Evolutionary conservation across 2,888 invertebrate genomes (phyloP).

Genomic region (Pandemis heparana): DNA sequence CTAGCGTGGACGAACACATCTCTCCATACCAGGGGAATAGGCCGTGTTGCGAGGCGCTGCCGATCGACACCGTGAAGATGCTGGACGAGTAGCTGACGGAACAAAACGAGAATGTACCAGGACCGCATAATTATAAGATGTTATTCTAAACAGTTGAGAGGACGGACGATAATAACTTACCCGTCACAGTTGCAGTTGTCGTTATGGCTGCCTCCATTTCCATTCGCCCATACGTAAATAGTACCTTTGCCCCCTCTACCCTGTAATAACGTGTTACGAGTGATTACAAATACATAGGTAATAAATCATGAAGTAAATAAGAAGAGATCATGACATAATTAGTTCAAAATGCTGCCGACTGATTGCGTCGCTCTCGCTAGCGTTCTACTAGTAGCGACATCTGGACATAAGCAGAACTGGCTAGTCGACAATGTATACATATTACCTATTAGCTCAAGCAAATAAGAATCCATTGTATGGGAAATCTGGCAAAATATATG

Average conservation of each 20-base stretch:
- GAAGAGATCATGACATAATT: no score
- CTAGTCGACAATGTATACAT: no score
- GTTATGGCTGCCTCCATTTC: conserved; percentile 93
- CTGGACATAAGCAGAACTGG: no score
- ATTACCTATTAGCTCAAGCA: no score
- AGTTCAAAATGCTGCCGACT: no score
- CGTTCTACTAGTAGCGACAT: no score
- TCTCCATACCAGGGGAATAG: conserved; percentile 97
- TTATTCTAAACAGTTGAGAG: not conserved
- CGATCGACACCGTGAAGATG: conserved; percentile 95
- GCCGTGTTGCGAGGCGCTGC: conserved; percentile 93
- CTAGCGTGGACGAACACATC: conserved; percentile 94
- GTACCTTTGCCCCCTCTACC: conserved; percentile 93
- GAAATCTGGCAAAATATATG: no score
- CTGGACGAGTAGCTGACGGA: conserved; percentile 86
- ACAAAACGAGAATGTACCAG: conserved; percentile 6
- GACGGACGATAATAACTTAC: conserved; percentile 76
- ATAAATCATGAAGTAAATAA: no score
- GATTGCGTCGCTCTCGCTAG: no score
- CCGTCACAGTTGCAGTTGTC: conserved; percentile 98
- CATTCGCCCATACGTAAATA: conserved; percentile 97
- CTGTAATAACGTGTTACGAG: conserved; percentile 60
- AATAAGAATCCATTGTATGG: no score
- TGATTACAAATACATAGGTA: not conserved
- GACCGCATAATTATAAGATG: conserved; percentile 44